Evolutionary conservation across 2,113 vertebrate genomes (phyloP).

Genomic region (Pteronura brasiliensis): DNA sequence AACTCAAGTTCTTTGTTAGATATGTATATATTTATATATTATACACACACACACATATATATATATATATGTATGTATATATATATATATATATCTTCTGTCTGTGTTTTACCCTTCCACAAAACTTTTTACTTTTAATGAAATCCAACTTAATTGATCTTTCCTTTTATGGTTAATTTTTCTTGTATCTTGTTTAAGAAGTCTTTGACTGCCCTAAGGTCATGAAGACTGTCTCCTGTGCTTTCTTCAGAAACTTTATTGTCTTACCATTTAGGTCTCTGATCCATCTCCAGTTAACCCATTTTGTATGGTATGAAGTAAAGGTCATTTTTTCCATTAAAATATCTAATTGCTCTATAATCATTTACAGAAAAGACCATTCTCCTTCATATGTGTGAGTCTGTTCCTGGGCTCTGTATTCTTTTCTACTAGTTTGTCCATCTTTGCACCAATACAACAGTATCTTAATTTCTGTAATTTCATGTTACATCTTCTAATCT

Average conservation of each 20-base stretch:
- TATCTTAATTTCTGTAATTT: background rate
- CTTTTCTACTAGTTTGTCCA: background rate
- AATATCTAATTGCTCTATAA: background rate
- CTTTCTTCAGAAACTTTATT: background rate
- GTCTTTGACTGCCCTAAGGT: background rate
- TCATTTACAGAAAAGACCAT: background rate
- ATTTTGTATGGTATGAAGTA: background rate
- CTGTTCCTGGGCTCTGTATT: background rate
- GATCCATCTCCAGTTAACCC: background rate
- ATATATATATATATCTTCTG: background rate
- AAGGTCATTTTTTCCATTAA: background rate
- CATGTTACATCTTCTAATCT: background rate
- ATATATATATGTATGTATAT: too few relatives aligned
- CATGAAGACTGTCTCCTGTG: background rate
- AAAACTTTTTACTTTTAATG: constrained; percentile 14
- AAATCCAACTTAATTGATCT: background rate
- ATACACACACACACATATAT: background rate
- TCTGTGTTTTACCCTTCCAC: background rate
- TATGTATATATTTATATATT: background rate
- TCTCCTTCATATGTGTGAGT: background rate
- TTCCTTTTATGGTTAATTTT: background rate
- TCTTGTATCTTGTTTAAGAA: background rate
- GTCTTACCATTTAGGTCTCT: background rate
- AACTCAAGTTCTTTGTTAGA: background rate
- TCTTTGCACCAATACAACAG: background rate